Percentiles rank a stretch among this genome's conserved stretches.
Evolutionary conservation across 2,797 vertebrate genomes (phyloP).

Genomic region (Sciaenops ocellatus): DNA sequence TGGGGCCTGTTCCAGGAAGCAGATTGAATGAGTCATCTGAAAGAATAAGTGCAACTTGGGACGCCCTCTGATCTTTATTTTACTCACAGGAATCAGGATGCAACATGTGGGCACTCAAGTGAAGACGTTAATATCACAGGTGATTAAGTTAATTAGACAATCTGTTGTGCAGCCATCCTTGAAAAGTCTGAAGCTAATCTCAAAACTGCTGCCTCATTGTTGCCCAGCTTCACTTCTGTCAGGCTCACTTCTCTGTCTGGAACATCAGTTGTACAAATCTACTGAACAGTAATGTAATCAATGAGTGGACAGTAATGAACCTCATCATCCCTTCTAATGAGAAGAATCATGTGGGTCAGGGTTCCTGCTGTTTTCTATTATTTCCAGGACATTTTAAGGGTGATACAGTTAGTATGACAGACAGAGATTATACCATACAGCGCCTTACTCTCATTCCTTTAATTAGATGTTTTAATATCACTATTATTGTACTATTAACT

Average conservation of each 20-base stretch:
- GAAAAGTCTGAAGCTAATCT: neutral
- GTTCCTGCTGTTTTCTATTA: too few relatives aligned
- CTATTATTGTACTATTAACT: too few relatives aligned
- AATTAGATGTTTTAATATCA: too few relatives aligned
- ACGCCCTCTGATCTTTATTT: neutral
- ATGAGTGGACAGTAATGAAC: neutral
- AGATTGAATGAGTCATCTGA: neutral
- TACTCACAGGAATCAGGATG: neutral
- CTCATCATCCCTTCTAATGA: too few relatives aligned
- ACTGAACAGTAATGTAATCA: neutral
- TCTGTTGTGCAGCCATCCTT: neutral
- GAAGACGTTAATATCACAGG: neutral
- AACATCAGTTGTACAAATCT: neutral
- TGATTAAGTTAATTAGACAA: neutral
- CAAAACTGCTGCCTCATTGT: neutral
- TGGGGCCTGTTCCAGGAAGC: neutral
- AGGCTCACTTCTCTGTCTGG: neutral
- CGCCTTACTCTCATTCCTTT: too few relatives aligned
- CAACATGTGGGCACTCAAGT: too few relatives aligned
- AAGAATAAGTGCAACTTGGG: neutral
- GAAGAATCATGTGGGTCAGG: neutral
- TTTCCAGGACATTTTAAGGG: too few relatives aligned
- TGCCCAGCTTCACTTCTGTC: neutral
- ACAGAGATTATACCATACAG: too few relatives aligned
- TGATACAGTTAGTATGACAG: too few relatives aligned